Percentiles rank a stretch among this genome's conserved stretches.
Conservation (phyloP, 2,888 invertebrate species). For the Lypha dubia region DNA sequence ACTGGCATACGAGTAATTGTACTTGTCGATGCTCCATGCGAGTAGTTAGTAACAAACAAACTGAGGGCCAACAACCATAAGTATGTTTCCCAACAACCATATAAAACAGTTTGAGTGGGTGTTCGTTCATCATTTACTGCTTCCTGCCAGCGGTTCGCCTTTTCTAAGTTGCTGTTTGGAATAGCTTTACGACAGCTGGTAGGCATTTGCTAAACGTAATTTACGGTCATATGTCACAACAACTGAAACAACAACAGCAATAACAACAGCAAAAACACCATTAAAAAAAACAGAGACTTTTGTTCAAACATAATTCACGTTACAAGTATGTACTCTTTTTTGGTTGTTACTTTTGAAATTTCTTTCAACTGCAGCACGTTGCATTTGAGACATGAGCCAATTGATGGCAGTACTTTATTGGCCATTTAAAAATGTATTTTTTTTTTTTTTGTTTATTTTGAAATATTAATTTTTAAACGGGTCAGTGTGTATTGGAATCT, state of each 20-base stretch:
- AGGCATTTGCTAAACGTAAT: conserved; percentile 69
- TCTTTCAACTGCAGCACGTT: conserved; percentile 4
- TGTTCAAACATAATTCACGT: conserved; percentile 63
- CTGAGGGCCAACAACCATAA: conserved; percentile 40
- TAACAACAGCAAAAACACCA: background rate
- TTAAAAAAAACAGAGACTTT: conserved; percentile 9
- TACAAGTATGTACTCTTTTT: conserved; percentile 20
- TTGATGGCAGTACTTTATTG: conserved; percentile 62
- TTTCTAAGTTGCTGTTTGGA: conserved; percentile 24
- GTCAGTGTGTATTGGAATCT: conserved; percentile 7
- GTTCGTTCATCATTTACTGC: conserved; percentile 41
- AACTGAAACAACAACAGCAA: background rate
- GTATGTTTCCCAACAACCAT: conserved; percentile 5
- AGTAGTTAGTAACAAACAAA: background rate
- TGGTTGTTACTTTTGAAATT: background rate
- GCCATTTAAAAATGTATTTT: conserved; percentile 58
- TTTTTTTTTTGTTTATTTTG: conserved; percentile 50
- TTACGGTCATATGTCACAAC: conserved; percentile 69
- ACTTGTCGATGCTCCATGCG: conserved; percentile 5
- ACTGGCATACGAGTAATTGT: background rate
- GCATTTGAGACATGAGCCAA: background rate
- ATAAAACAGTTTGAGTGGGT: conserved; percentile 60
- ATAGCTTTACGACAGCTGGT: conserved; percentile 44
- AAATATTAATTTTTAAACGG: conserved; percentile 49
- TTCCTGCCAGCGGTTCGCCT: conserved; percentile 16